Conservation (phyloP, 2,888 invertebrate genomes). For the Trilocha varians region DNA sequence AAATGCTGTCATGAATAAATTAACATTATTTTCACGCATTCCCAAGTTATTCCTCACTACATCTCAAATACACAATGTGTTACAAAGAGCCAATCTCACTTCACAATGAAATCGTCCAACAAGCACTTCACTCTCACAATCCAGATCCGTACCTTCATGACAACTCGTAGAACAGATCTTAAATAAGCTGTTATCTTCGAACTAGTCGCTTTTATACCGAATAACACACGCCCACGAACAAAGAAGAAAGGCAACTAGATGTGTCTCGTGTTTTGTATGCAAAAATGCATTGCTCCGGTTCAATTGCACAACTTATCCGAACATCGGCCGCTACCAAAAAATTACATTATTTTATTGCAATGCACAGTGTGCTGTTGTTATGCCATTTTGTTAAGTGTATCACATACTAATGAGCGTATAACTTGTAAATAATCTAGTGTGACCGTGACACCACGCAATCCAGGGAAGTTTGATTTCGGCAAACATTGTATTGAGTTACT, state of each 20-base stretch:
- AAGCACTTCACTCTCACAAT: neutral
- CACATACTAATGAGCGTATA: neutral
- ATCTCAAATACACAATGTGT: too few species aligned
- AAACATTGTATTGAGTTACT: neutral
- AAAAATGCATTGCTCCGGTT: slow-evolving; percentile 5
- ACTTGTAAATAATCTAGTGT: neutral
- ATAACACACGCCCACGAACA: slow-evolving; percentile 47
- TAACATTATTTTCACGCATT: neutral
- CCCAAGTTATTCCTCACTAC: neutral
- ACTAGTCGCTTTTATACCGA: slow-evolving; percentile 52
- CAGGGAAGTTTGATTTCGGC: neutral
- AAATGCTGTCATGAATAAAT: neutral
- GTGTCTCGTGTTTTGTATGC: slow-evolving; percentile 22
- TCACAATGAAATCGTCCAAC: neutral
- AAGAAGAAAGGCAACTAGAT: slow-evolving; percentile 50
- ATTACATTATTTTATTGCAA: neutral
- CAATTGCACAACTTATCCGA: neutral
- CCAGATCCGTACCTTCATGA: slow-evolving; percentile 52
- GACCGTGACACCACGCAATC: neutral
- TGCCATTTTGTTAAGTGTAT: neutral
- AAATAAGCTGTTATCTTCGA: slow-evolving; percentile 40
- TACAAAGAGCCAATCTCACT: too few species aligned
- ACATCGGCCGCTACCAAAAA: slow-evolving; percentile 1
- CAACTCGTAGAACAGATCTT: slow-evolving; percentile 38
- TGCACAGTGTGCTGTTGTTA: neutral